Base-by-base conservation (phyloP, 2,888 invertebrate species). In the Norana najaformis region DNA sequence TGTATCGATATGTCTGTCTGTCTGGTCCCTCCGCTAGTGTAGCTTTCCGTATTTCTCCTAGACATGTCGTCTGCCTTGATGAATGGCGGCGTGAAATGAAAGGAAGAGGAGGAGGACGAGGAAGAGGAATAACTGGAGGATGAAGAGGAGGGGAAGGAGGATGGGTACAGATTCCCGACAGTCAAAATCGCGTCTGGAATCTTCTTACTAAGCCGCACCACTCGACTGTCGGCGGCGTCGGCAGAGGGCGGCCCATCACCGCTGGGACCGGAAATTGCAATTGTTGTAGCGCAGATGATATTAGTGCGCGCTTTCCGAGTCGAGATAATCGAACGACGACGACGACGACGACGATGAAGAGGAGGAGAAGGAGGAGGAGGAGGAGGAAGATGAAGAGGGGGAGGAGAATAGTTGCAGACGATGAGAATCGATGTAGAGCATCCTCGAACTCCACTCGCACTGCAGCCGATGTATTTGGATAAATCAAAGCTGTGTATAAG, bases 241-340 rank as follows among this genome's bases (percentile, higher is more conserved):
- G 85, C 85, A 20, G 85, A 2, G 85, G 85, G 20, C 20, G 85
- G 36, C 2, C 20, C 35, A 18, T 35, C 85, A 16, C 36, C 85
- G 34, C 20, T 23, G 85, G 85, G 37, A 85, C 85, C 36, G 85
- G 85, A 85, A 85, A 85, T 85, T 85, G 85, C 85, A 37, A 85
- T 37, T 37, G 85, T 37, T 36, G 37, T 37, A 35, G 85, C 85
- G 36, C 35, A 85, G 37, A 85, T 85, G 37, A 85, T 85, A 85
- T 85, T 85, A 37, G 85, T 36, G 23, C 34, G 83, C 30, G 83
- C 35, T 83, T 83, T 83, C 53, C 83, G 34, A 36, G 35, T 83
- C 85, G 85, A 85, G 85, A 85, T 85, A 85, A 35, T 35, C 37
- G 85, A 37, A 35, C 69, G 85, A 37, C 8, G 36, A 85, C 5